Evolutionary conservation across 2,888 invertebrate genomes (phyloP), one percentile per base, ranked within the genome.

Genomic region (Xylophagus ater): DNA sequence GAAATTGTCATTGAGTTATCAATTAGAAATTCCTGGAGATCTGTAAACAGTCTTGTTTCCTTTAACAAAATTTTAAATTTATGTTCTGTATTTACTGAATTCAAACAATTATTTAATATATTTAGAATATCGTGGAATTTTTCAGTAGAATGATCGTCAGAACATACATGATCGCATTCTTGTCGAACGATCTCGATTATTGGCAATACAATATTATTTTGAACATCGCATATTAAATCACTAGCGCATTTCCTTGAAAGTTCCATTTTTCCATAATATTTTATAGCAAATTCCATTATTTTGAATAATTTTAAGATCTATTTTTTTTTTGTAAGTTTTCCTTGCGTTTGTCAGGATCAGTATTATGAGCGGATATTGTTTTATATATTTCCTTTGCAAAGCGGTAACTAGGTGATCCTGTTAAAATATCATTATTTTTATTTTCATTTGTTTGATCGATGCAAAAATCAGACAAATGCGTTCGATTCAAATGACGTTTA

Each of bases 11-110:
- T 23, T 12, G 31, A 36, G 26, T 32, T 28, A 26, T 41, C 23
- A 21, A 33, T 36, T 6, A 41, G 7, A 28, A 37, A 41, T 30
- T 34, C 37, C 26, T 28, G 10, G 12, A 29, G 34, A 17, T 34
- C 34, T 8, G 4, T 4, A 25, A 23, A 37, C 13, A 34, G 4
- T 15, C 24, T 18, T 18, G 20, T 10, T 12, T 37, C 34, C 14
- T 23, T 18, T 17, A 37, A 24, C 13, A 17, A 24, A 17, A 26
- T 34, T 30, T 35, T 28, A 31, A 31, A 34, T 17, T 34, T 34
- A 23, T 37, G 36, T 34, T 34, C 37, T 4, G 41, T 21, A 30
- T 25, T 21, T 21, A 37, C 10, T 25, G 10, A 26, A 25, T 25
- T 4, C 20, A 12, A 28, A n/a, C 6, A 10, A 28, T 10, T n/a